Base-by-base conservation (phyloP, 2,888 invertebrate species). In the Ctenicera cuprea region DNA sequence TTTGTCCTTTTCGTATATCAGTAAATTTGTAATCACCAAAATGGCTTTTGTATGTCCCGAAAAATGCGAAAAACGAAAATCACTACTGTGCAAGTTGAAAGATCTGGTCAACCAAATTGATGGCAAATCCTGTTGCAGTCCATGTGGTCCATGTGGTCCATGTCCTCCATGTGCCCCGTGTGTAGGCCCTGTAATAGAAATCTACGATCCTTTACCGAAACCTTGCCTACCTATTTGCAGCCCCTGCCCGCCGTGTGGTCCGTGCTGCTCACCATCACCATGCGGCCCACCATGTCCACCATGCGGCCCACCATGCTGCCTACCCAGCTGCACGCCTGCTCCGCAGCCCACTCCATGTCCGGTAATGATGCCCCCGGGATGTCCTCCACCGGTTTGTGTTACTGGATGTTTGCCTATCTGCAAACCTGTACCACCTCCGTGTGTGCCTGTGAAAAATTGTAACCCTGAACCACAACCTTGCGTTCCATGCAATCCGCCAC, bases 171-270 rank as follows among this genome's bases (percentile, higher is more conserved):
- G 74, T 48, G 69, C 73, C 45, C 87, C 88, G 1, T 87, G 87
- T 77, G 83, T 85, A 41, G 86, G 78, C 79, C 82, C 77, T 86
- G 71, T 87, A 87, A 78, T 90, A 87, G 74, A 90, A 89, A 79
- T 90, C 87, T 73, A 88, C 85, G 87, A 90, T 89, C 86, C 88
- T 86, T 76, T 89, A 76, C 90, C 89, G 82, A 90, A 88, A 83
- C 89, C 90, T 1, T 90, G 90, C 78, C 88, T 90, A 5, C 89
- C 89, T 81, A 90, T 89, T 84, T 88, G 89, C 83, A 89, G 88
- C 87, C 89, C 22, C 86, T 88, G 45, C 79, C 83, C 61, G 87
- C 89, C 81, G 86, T 89, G 52, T 88, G 88, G 11, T 66, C 68
- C 80, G 7, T 75, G 84, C 14, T 87, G 87, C 77, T 86, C 86